Percentiles rank a stretch among this genome's conserved stretches.
phyloP scores from a whole-genome alignment of 2,888 invertebrate genomes.

The Mylabris sibirica region DNA sequence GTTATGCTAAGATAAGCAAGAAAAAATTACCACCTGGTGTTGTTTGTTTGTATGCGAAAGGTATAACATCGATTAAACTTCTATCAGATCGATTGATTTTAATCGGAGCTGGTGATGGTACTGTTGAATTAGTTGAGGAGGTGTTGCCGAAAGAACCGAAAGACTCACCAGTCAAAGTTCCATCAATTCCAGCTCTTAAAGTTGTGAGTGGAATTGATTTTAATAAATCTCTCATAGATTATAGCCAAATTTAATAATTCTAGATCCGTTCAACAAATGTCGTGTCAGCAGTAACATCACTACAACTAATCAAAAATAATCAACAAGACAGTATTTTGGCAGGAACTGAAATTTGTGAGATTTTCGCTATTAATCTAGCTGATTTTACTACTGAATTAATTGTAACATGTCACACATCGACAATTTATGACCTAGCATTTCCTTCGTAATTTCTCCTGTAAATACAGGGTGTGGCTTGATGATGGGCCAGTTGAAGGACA shows the following conservation, averaged over 20 bases:
- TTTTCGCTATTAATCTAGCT: slow-evolving; percentile 76
- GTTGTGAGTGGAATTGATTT: slow-evolving; percentile 53
- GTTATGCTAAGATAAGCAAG: slow-evolving; percentile 63
- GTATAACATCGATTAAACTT: slow-evolving; percentile 72
- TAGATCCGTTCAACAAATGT: slow-evolving; percentile 62
- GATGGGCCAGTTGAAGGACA: no score
- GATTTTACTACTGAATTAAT: slow-evolving; percentile 75
- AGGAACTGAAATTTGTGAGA: slow-evolving; percentile 81
- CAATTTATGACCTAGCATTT: slow-evolving; percentile 83
- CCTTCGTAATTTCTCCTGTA: slow-evolving; percentile 71
- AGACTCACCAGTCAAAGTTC: slow-evolving; percentile 55
- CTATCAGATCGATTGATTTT: slow-evolving; percentile 70
- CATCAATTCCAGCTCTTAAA: slow-evolving; percentile 60
- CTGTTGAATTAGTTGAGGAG: slow-evolving; percentile 73
- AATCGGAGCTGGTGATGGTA: slow-evolving; percentile 88
- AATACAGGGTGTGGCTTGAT: no score
- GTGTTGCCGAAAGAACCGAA: slow-evolving; percentile 32
- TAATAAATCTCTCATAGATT: neutral
- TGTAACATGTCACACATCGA: slow-evolving; percentile 82
- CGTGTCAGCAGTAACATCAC: slow-evolving; percentile 76
- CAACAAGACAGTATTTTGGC: slow-evolving; percentile 18
- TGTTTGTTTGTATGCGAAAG: slow-evolving; percentile 68
- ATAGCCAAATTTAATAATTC: neutral
- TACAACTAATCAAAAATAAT: slow-evolving; percentile 66
- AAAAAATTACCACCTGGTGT: slow-evolving; percentile 65